These are phyloP conservation scores for Chelonus formosanus DNA, from an alignment of 2,888 invertebrate genomes.

Conservation along the genomic window DNA sequence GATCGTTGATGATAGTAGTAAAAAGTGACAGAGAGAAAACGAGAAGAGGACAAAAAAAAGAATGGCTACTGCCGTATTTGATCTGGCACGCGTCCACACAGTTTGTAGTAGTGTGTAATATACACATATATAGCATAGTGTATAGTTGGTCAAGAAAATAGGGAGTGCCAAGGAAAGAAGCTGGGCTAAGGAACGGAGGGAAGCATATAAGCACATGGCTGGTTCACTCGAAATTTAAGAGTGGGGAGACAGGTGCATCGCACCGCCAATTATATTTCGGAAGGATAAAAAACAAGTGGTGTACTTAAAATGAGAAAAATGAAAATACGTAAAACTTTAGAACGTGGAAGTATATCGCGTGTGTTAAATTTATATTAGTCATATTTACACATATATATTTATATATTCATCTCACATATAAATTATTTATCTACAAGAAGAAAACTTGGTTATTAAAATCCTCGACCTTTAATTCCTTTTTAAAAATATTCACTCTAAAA, in stretches of 20 bases:
- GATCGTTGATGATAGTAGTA: slow-evolving; percentile 5
- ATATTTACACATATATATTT: slow-evolving; percentile 1
- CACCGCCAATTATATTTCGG: slow-evolving; percentile 65
- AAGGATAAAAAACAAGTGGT: slow-evolving; percentile 45
- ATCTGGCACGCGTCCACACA: slow-evolving; percentile 36
- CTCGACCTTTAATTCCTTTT: too few relatives aligned
- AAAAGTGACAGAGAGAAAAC: slow-evolving; percentile 1
- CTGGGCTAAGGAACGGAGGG: slow-evolving; percentile 26
- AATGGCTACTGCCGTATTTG: slow-evolving; percentile 19
- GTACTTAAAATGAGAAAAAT: slow-evolving; percentile 41
- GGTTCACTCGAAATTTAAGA: slow-evolving; percentile 32
- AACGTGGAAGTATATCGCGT: slow-evolving; percentile 26
- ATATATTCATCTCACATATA: neutral
- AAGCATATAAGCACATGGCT: slow-evolving; percentile 37
- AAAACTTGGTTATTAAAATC: too few relatives aligned
- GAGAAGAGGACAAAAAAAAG: slow-evolving; percentile 10
- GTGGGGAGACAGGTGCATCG: slow-evolving; percentile 64
- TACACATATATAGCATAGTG: neutral
- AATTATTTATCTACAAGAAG: too few relatives aligned
- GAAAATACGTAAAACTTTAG: slow-evolving; percentile 34
- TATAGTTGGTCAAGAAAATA: slow-evolving; percentile 30
- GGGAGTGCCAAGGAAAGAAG: slow-evolving; percentile 41
- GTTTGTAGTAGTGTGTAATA: slow-evolving; percentile 8
- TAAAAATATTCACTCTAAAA: too few relatives aligned
- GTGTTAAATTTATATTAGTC: slow-evolving; percentile 20